phyloP scores from a whole-genome alignment of 2,797 vertebrate species.

The Poliocrania exsul region DNA sequence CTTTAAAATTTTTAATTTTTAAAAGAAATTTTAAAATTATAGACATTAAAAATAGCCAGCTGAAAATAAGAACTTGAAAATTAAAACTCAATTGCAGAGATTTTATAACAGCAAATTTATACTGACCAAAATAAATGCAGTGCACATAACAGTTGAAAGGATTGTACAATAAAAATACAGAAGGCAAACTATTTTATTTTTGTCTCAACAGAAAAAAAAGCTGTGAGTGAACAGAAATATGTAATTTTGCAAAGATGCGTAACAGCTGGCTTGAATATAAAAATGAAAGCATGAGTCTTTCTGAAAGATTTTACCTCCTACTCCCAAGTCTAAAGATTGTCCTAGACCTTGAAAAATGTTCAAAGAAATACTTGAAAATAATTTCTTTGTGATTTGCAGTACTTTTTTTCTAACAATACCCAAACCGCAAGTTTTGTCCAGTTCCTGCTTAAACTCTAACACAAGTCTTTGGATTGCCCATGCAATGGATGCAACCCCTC shows the following conservation, averaged over 20 bases:
- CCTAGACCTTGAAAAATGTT: neutral
- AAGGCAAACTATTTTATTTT: neutral
- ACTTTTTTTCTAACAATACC: neutral
- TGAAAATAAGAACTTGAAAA: neutral
- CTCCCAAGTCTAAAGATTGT: neutral
- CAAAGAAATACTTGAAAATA: neutral
- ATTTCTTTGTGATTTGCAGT: neutral
- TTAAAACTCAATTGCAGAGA: neutral
- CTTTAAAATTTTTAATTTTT: neutral
- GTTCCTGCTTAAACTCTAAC: neutral
- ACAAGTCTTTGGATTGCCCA: neutral
- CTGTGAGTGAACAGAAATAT: neutral
- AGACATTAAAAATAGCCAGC: neutral
- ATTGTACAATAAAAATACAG: neutral
- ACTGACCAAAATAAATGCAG: neutral
- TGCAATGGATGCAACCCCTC: neutral
- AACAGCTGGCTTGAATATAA: neutral
- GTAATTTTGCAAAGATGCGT: accelerated
- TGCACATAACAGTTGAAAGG: neutral
- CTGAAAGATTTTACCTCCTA: neutral
- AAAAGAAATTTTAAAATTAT: neutral
- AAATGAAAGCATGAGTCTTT: neutral
- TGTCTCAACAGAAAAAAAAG: neutral
- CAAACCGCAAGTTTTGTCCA: neutral
- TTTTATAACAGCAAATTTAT: neutral